A percentile compares a stretch with the other conserved stretches of the same genome.
Conservation (phyloP, 2,113 vertebrate genomes). For the Pseudorectes ferrugineus region DNA sequence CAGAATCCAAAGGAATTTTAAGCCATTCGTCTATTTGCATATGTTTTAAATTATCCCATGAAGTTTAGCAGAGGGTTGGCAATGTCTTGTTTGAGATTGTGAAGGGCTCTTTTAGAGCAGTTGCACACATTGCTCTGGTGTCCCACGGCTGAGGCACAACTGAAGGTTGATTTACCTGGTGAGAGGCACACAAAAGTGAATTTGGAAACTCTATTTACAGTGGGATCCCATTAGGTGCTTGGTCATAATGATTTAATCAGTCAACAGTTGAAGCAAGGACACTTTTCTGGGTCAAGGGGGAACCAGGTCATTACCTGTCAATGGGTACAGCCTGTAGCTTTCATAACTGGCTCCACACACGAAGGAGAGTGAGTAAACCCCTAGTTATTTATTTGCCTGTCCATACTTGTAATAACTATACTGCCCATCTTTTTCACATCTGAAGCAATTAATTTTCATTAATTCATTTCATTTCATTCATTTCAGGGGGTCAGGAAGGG, state of each 20-base stretch:
- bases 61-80: constrained; percentile 16
- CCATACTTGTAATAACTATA: neutral
- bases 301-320: neutral
- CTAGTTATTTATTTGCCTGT: neutral
- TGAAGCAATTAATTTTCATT: neutral
- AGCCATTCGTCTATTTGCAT: neutral
- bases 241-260: neutral
- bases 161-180: neutral
- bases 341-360: neutral
- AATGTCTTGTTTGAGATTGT: neutral
- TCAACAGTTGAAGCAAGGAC: neutral
- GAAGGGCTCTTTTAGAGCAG: neutral
- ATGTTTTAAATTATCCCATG: constrained; percentile 20
- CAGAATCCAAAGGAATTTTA: neutral
- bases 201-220: neutral
- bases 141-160: neutral
- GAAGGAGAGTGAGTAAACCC: neutral
- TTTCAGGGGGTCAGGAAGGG: neutral
- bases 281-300: neutral
- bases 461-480: no score
- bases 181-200: neutral
- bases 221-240: neutral
- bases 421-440: neutral
- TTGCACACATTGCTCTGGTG: neutral
- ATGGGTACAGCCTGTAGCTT: neutral